Percentiles rank a stretch among this genome's conserved stretches.
phyloP scores from a whole-genome alignment of 1,140 invertebrate species.

The Rhopalosiphum maidis region DNA sequence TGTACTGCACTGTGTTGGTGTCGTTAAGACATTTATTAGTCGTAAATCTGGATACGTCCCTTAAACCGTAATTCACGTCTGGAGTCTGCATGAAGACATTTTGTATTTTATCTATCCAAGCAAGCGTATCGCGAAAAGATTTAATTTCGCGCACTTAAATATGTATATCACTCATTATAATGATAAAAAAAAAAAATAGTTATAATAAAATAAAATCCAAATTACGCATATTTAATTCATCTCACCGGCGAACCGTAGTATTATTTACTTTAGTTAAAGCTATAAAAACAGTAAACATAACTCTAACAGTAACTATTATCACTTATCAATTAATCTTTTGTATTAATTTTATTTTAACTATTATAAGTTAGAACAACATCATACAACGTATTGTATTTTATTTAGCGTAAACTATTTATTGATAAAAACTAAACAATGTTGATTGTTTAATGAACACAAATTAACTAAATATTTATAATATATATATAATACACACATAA shows the following conservation, averaged over 20 bases:
- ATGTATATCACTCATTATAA: background rate
- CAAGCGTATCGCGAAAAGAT: background rate
- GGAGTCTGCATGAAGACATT: background rate
- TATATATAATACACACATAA: background rate
- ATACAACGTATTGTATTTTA: background rate
- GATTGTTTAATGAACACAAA: background rate
- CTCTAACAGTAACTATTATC: background rate
- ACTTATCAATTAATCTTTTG: background rate
- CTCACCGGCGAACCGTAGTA: background rate
- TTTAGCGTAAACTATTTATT: background rate
- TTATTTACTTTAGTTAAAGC: background rate
- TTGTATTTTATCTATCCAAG: background rate
- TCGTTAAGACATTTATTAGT: constrained; percentile 50
- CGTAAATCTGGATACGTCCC: constrained; percentile 45
- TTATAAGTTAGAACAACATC: background rate
- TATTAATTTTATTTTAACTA: background rate
- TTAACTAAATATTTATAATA: background rate
- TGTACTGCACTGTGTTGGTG: constrained; percentile 38
- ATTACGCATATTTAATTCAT: background rate
- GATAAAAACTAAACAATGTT: background rate
- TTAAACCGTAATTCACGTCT: background rate
- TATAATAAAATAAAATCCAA: background rate
- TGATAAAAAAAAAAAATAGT: background rate
- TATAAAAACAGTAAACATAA: background rate
- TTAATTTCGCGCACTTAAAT: background rate